Evolutionary conservation across 2,797 vertebrate species (phyloP), one percentile per base, ranked within the genome.

Genomic region (Lepilemur septentrionalis): DNA sequence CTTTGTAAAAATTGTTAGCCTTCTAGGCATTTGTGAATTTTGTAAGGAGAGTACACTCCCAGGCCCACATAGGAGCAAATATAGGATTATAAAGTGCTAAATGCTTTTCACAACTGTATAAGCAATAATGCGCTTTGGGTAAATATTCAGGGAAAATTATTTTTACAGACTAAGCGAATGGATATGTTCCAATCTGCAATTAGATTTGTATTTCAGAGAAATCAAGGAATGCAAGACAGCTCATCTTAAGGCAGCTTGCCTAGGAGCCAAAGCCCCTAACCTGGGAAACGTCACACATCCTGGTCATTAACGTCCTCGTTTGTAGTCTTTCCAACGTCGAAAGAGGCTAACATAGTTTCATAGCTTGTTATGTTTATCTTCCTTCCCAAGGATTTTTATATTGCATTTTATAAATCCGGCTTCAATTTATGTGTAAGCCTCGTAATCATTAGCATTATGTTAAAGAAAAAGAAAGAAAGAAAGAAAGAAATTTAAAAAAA

Each of bases 1-100:
- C 98, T 99, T 99, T 98, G 98, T 98, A 98, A 99, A 99, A 99
- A 97, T 98, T 98, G 98, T 99, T 98, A 98, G 98, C 98, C 97
- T 98, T 98, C 98, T 96, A 98, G 98, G 98, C 98, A 98, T 98
- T 98, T 97, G 97, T 97, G 97, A 98, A 97, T 97, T 98, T 72
- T 97, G 97, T 98, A 97, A 98, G 97, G 93, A 97, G 97, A 98
- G 97, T 98, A 88, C 0, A 93, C 98, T 99, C 98, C 98, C 98
- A 98, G 98, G 97, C 97, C 96, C 97, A 97, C 97, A 98, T 97
- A 98, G 98, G 97, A 98, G 98, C 97, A 98, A 97, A 98, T 98
- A 98, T 98, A 98, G 98, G 98, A 99, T 99, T 99, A 99, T 98
- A 99, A 98, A 98, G 98, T 98, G 98, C 98, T 98, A 98, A 99